phyloP scores from a whole-genome alignment of 1,140 invertebrate species.

The Hyles vespertilio region DNA sequence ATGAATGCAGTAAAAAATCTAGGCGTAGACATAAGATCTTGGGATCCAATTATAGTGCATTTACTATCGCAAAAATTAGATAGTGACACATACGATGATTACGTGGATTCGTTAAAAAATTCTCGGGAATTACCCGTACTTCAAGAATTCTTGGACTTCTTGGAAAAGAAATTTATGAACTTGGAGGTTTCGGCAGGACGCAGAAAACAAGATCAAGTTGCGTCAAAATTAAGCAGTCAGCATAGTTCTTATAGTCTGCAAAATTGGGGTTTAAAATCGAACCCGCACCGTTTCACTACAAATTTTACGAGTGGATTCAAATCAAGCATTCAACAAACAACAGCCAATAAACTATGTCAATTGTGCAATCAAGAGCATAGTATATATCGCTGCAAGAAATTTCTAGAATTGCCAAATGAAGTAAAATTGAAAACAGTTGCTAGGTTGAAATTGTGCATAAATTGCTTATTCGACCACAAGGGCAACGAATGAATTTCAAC shows the following conservation, averaged over 20 bases:
- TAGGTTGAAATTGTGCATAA: slow-evolving; percentile 9
- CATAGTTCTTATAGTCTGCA: too few species aligned
- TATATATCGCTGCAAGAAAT: slow-evolving; percentile 9
- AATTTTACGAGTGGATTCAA: too few species aligned
- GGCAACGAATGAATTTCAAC: slow-evolving; percentile 14
- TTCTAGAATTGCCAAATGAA: slow-evolving; percentile 9
- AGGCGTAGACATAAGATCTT: slow-evolving; percentile 18
- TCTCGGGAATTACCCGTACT: slow-evolving; percentile 18
- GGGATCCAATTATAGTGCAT: slow-evolving; percentile 8
- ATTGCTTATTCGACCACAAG: slow-evolving; percentile 16
- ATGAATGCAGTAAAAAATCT: slow-evolving; percentile 23
- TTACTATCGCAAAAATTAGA: slow-evolving; percentile 13
- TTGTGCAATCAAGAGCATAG: not conserved
- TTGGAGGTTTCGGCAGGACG: too few species aligned
- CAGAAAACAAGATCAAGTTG: too few species aligned
- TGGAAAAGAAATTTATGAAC: slow-evolving; percentile 25
- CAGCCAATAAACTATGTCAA: too few species aligned
- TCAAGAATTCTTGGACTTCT: slow-evolving; percentile 23
- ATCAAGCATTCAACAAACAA: too few species aligned
- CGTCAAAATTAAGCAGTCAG: too few species aligned
- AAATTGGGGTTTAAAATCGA: too few species aligned
- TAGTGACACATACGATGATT: slow-evolving; percentile 15
- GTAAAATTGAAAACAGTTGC: slow-evolving; percentile 12
- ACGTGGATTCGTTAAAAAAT: slow-evolving; percentile 23
- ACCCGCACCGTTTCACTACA: too few species aligned